Conservation (phyloP, 2,113 vertebrate species). For the Aphyosemion australe region DNA sequence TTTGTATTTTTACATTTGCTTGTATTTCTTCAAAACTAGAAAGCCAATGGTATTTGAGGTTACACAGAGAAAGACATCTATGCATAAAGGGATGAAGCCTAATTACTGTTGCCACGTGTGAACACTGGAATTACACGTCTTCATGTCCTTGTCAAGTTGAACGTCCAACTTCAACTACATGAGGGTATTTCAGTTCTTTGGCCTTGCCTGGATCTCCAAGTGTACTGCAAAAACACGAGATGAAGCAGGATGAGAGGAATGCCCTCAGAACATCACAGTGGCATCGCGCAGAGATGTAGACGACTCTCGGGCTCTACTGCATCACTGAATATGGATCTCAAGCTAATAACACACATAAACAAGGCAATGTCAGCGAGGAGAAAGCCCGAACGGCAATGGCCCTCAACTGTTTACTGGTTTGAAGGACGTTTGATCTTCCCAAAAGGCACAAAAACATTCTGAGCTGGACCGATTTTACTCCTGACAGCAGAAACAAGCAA, state of each 20-base stretch:
- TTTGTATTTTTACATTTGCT: neutral
- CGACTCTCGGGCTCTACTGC: slow-evolving; percentile 18
- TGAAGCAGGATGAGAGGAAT: slow-evolving; percentile 4
- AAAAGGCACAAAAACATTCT: slow-evolving; percentile 12
- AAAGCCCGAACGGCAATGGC: slow-evolving; percentile 39
- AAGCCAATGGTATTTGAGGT: too few relatives aligned
- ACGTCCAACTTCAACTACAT: slow-evolving; percentile 23
- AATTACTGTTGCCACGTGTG: slow-evolving; percentile 65
- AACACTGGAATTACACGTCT: slow-evolving; percentile 18
- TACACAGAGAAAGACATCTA: neutral
- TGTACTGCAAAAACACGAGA: slow-evolving; percentile 15
- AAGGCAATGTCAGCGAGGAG: slow-evolving; percentile 48
- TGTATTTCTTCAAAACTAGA: neutral
- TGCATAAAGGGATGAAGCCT: slow-evolving; percentile 9
- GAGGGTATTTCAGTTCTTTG: slow-evolving; percentile 30
- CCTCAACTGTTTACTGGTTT: slow-evolving; percentile 26
- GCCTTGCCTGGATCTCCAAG: slow-evolving; percentile 13
- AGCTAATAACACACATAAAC: slow-evolving; percentile 11
- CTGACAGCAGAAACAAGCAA: slow-evolving; percentile 1
- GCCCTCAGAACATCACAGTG: slow-evolving; percentile 18
- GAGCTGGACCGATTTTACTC: slow-evolving; percentile 4
- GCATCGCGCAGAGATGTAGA: slow-evolving; percentile 11
- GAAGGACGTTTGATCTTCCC: slow-evolving; percentile 35
- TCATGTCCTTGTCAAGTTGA: slow-evolving; percentile 20
- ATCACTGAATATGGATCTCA: slow-evolving; percentile 48